A percentile compares a stretch with the other conserved stretches of the same genome.
These are phyloP conservation scores for Drosophila atripex DNA, from an alignment of 2,888 invertebrate genomes.

Conservation along the genomic window DNA sequence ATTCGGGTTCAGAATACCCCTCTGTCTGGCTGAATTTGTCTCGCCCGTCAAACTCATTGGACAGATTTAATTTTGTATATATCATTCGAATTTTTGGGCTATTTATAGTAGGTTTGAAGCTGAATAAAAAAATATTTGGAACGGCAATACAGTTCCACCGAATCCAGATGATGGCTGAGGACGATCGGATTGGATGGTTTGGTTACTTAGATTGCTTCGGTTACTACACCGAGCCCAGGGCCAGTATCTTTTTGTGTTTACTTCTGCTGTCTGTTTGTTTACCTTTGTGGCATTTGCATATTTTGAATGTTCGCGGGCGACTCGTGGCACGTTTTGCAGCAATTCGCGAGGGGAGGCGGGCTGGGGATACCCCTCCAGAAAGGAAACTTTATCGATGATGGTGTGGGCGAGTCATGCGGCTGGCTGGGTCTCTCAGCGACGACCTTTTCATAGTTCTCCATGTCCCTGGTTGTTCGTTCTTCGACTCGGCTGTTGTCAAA, in stretches of 20 bases:
- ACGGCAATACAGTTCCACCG: slow-evolving; percentile 22
- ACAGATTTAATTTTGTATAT: slow-evolving; percentile 27
- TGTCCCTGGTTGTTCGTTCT: slow-evolving; percentile 34
- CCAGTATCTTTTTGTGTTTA: slow-evolving; percentile 3
- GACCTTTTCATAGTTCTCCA: slow-evolving; percentile 66
- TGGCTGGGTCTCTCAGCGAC: slow-evolving; percentile 47
- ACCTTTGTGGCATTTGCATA: slow-evolving; percentile 73
- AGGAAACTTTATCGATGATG: slow-evolving; percentile 72
- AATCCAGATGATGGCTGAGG: slow-evolving; percentile 16
- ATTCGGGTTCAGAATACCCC: slow-evolving; percentile 44
- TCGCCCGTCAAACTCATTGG: slow-evolving; percentile 64
- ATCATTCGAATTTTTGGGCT: slow-evolving; percentile 18
- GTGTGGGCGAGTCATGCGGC: slow-evolving; percentile 54
- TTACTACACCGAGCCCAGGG: slow-evolving; percentile 1
- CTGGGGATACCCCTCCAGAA: neutral
- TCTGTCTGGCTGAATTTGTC: slow-evolving; percentile 55
- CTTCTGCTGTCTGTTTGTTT: slow-evolving; percentile 39
- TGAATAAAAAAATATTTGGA: slow-evolving; percentile 18
- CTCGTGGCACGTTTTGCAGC: slow-evolving; percentile 71
- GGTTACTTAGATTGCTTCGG: slow-evolving; percentile 17
- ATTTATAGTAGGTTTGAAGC: slow-evolving; percentile 19
- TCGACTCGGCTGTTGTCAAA: slow-evolving; percentile 65
- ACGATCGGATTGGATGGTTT: slow-evolving; percentile 27
- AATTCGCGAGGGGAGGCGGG: slow-evolving; percentile 31
- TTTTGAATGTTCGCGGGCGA: slow-evolving; percentile 70